These are phyloP conservation scores for Steromphala cineraria DNA, from an alignment of 2,888 invertebrate species.

Conservation along the genomic window DNA sequence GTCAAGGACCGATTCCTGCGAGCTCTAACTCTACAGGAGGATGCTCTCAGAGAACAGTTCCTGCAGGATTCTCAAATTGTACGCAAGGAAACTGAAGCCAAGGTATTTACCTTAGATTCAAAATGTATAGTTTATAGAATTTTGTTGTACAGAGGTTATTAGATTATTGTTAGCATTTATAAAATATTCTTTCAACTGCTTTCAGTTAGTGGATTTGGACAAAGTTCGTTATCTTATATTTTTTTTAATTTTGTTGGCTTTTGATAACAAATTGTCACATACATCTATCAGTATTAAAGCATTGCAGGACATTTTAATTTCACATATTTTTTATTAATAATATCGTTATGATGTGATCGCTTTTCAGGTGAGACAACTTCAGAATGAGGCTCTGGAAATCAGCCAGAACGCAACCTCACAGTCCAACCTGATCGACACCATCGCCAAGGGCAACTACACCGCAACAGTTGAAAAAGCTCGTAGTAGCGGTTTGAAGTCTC, in stretches of 20 bases:
- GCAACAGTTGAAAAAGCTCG: slow-evolving; percentile 60
- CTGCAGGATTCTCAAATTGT: slow-evolving; percentile 60
- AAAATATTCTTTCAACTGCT: too few relatives aligned
- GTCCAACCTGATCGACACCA: slow-evolving; percentile 42
- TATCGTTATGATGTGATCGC: too few relatives aligned
- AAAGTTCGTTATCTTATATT: too few relatives aligned
- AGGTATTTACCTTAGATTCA: slow-evolving; percentile 48
- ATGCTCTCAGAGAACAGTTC: slow-evolving; percentile 53
- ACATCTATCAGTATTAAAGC: too few relatives aligned
- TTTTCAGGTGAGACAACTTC: slow-evolving; percentile 52
- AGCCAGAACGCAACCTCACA: slow-evolving; percentile 51
- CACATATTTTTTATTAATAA: too few relatives aligned
- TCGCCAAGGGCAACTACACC: slow-evolving; percentile 58
- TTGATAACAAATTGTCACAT: too few relatives aligned
- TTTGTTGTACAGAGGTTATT: too few relatives aligned
- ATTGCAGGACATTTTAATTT: too few relatives aligned
- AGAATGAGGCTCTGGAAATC: slow-evolving; percentile 61
- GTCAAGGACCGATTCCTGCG: slow-evolving; percentile 58
- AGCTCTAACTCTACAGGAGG: slow-evolving; percentile 57
- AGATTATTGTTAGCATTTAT: too few relatives aligned
- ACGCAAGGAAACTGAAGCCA: slow-evolving; percentile 58
- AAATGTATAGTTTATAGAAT: too few relatives aligned
- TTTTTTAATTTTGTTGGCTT: too few relatives aligned
- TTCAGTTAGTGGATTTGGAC: too few relatives aligned
- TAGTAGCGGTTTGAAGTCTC: slow-evolving; percentile 52